phyloP scores from a whole-genome alignment of 2,797 vertebrate species.

The Micrastur ruficollis region DNA sequence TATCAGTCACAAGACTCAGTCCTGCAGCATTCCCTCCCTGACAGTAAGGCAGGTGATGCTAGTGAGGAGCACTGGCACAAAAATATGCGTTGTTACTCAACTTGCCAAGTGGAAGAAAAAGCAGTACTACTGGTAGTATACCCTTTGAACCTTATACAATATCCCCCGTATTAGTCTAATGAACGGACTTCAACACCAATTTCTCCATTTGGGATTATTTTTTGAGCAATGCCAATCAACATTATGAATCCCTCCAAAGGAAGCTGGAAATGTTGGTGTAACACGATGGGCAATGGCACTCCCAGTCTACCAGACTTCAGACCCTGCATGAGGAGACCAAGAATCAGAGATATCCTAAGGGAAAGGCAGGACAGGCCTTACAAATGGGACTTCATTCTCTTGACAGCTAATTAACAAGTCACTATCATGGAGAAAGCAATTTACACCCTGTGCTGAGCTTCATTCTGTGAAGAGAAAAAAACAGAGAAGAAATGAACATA shows the following conservation, averaged over 20 bases:
- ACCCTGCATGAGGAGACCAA: not conserved
- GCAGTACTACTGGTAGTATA: not conserved
- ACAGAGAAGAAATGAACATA: not conserved
- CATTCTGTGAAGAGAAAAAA: not conserved
- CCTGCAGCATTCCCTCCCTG: not conserved
- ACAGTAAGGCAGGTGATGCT: not conserved
- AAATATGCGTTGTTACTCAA: not conserved
- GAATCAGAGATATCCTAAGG: not conserved
- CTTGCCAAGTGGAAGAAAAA: not conserved
- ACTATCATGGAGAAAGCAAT: not conserved
- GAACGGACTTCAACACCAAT: not conserved
- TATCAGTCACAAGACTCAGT: not conserved
- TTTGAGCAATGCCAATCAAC: not conserved
- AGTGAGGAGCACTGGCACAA: not conserved
- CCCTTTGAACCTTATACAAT: not conserved
- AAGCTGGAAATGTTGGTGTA: not conserved
- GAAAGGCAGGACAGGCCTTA: not conserved
- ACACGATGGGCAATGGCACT: not conserved
- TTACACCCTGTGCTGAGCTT: not conserved
- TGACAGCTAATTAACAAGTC: slow-evolving; percentile 18
- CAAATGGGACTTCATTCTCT: not conserved
- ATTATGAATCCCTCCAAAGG: not conserved
- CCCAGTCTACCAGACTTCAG: not conserved
- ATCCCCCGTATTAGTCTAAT: not conserved
- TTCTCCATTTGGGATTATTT: not conserved